Conservation (phyloP, 2,888 invertebrate genomes). For the Xestia xanthographa region DNA sequence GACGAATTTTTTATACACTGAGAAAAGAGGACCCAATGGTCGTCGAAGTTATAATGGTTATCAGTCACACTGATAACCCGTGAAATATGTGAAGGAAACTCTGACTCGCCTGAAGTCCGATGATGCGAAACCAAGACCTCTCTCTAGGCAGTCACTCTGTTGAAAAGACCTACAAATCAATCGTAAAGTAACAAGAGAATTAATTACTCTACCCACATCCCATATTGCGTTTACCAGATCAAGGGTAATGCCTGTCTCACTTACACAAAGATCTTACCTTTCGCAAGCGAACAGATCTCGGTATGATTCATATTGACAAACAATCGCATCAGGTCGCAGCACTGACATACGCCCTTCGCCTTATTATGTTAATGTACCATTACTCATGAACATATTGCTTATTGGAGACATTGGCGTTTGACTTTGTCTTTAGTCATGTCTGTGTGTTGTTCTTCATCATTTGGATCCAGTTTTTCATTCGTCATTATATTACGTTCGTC, state of each 20-base stretch:
- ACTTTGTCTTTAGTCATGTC: background rate
- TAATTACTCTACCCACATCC: constrained; percentile 33
- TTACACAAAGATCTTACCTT: constrained; percentile 43
- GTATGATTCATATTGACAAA: constrained; percentile 62
- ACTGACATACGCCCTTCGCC: constrained; percentile 73
- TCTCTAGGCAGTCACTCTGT: background rate
- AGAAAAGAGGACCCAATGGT: too few relatives aligned
- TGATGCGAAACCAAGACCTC: background rate
- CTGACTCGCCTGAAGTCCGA: too few relatives aligned
- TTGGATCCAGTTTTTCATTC: background rate
- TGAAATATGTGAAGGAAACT: too few relatives aligned
- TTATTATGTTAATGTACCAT: constrained; percentile 71
- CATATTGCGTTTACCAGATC: constrained; percentile 38
- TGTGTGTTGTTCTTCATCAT: constrained; percentile 4
- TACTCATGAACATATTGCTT: constrained; percentile 62
- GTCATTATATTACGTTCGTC: too few relatives aligned
- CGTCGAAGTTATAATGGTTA: too few relatives aligned
- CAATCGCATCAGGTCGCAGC: constrained; percentile 59
- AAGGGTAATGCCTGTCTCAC: constrained; percentile 35
- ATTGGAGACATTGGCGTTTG: constrained; percentile 44
- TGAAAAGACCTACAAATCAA: background rate
- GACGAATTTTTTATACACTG: too few relatives aligned
- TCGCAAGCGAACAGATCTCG: constrained; percentile 48
- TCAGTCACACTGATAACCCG: too few relatives aligned
- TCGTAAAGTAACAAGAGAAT: constrained; percentile 28